Percentiles rank a stretch among this genome's conserved stretches.
Evolutionary conservation across 2,797 vertebrate species (phyloP).

Genomic region (Capromys pilorides): DNA sequence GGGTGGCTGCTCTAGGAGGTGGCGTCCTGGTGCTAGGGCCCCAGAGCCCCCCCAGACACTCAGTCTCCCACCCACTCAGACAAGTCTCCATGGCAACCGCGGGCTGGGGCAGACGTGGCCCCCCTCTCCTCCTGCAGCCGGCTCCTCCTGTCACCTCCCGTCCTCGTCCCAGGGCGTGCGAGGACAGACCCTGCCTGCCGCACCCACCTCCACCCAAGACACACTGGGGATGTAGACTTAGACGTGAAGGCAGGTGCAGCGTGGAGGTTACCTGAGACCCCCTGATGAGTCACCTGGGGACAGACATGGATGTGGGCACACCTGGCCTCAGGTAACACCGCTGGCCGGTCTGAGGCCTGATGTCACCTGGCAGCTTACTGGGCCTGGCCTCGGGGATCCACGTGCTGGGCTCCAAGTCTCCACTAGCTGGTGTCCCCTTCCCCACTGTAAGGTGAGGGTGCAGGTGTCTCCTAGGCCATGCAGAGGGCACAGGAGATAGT

Average conservation of each 20-base stretch:
- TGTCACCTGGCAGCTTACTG: neutral
- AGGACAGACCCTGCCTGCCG: slow-evolving; percentile 56
- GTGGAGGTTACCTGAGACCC: neutral
- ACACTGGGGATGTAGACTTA: rapidly evolving
- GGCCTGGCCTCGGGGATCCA: neutral
- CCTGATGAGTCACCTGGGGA: neutral
- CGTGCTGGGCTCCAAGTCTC: neutral
- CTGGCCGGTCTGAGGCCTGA: neutral
- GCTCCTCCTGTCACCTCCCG: slow-evolving; percentile 51
- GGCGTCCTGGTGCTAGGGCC: neutral
- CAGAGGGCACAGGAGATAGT: neutral
- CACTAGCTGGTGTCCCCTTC: neutral
- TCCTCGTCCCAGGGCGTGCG: slow-evolving; percentile 29
- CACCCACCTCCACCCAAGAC: neutral
- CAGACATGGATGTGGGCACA: neutral
- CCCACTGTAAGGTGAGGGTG: neutral
- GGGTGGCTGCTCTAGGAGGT: neutral
- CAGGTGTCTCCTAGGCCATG: rapidly evolving
- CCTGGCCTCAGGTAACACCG: neutral
- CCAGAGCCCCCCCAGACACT: neutral
- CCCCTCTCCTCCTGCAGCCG: slow-evolving; percentile 58
- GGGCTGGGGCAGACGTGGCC: slow-evolving; percentile 62
- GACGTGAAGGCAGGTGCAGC: neutral
- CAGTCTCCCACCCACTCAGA: slow-evolving; percentile 63
- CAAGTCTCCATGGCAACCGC: slow-evolving; percentile 60